Base-by-base conservation (phyloP, 1,140 invertebrate species). In the Drosophila erecta region DNA sequence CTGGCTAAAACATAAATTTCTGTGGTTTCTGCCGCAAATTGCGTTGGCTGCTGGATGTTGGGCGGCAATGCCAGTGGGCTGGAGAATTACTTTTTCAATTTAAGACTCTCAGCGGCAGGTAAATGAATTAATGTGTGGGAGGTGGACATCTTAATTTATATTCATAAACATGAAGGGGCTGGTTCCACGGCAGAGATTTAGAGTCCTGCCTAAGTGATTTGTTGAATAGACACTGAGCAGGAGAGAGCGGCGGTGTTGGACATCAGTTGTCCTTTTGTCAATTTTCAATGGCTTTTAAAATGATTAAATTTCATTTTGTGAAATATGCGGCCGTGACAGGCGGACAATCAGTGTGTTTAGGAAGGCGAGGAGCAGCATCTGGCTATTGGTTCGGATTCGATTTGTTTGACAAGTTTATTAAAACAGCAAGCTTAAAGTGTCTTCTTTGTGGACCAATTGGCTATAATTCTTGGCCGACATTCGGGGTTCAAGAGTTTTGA, bases 71-170 rank as follows among this genome's bases (percentile, higher is more conserved):
- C 37, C 37, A 4, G 37, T 38, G 37, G 37, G 4, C 37, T 12
- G 4, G 37, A 71, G 84, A 79, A 89, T 89, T 87, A 87, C 83
- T 64, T 83, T 86, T 87, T 89, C 83, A 87, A 87, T 89, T 89
- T 83, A 64, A 83, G 70, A 67, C 79, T 49, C 75, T 49, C 51
- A 73, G 55, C 60, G 59, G 58, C 79, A 83, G 79, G 79, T 89
- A 87, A 87, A 87, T 89, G 79, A 87, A 87, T 83, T 87, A 89
- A 87, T 83, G 27, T 8, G 8, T 10, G 41, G 17, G 3, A 4
- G 17, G 10, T 57, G 50, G 53, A 64, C 50, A 46, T 70, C 67
- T 87, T 81, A 77, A 81, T 81, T 81, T 81, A 71, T 73, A 66
- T 73, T 58, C 60, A 73, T 81, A 79, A 79, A 66, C 56, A 69